Evolutionary conservation across 2,888 invertebrate genomes (phyloP).

Genomic region (Amblyjoppa fuscipennis): DNA sequence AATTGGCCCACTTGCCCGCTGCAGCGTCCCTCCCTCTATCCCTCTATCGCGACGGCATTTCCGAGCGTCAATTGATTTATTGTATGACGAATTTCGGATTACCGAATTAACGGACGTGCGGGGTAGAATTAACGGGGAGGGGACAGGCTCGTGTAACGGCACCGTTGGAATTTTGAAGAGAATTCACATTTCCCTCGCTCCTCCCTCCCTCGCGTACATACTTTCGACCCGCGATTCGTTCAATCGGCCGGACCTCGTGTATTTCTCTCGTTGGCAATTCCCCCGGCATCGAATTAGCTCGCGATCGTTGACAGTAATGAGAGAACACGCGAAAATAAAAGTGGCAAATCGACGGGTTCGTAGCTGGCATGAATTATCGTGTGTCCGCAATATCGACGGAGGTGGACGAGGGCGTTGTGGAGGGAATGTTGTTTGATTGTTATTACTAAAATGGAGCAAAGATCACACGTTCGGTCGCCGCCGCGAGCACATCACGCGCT

Average conservation of each 20-base stretch:
- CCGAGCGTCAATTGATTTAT: conserved; percentile 74
- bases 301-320: conserved; percentile 62
- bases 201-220: not conserved
- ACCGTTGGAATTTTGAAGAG: conserved; percentile 53
- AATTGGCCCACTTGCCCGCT: conserved; percentile 66
- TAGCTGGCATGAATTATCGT: conserved; percentile 28
- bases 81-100: conserved; percentile 74
- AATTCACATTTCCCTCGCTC: conserved; percentile 46
- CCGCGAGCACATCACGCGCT: conserved; percentile 53
- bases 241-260: conserved; percentile 18
- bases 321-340: conserved; percentile 23
- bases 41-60: conserved; percentile 54
- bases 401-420: conserved; percentile 36
- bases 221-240: conserved; percentile 42
- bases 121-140: conserved; percentile 3
- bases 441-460: conserved; percentile 63
- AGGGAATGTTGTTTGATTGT: conserved; percentile 55
- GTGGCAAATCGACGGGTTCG: conserved; percentile 25
- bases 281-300: conserved; percentile 52
- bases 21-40: not conserved
- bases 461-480: conserved; percentile 61
- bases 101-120: conserved; percentile 70
- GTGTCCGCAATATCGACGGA: conserved; percentile 3
- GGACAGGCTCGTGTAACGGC: conserved; percentile 32
- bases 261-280: conserved; percentile 51